Evolutionary conservation across 2,797 vertebrate species (phyloP).

Genomic region (Dendrocincla fuliginosa): DNA sequence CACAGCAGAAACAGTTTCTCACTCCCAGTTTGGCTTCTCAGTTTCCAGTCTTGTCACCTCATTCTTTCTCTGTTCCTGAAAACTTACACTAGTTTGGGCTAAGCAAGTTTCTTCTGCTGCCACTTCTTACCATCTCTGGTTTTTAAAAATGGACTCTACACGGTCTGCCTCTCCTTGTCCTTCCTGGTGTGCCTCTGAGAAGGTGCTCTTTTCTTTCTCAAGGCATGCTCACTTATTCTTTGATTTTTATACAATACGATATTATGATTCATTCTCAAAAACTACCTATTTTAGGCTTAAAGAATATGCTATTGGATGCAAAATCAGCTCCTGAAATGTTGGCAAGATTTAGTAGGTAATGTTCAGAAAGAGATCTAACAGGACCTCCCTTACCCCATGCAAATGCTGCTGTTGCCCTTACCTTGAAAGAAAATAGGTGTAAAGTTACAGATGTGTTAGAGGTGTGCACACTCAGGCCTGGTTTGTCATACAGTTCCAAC

Average conservation of each 20-base stretch:
- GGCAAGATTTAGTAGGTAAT: neutral
- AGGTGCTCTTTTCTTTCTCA: neutral
- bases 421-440: neutral
- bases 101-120: neutral
- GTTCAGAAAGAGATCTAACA: neutral
- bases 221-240: neutral
- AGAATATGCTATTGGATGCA: neutral
- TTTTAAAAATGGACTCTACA: neutral
- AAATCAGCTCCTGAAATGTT: neutral
- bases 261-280: neutral
- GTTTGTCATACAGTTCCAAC: neutral
- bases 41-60: neutral
- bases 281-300: neutral
- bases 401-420: neutral
- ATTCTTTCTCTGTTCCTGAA: neutral
- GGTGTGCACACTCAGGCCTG: neutral
- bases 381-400: neutral
- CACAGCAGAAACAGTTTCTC: neutral
- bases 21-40: neutral
- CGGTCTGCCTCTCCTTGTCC: neutral
- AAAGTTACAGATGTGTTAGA: neutral
- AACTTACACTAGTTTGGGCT: neutral
- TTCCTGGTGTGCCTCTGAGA: neutral
- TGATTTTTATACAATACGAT: neutral
- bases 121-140: neutral